phyloP scores from a whole-genome alignment of 1,140 invertebrate species.

The Drosophila persimilis region DNA sequence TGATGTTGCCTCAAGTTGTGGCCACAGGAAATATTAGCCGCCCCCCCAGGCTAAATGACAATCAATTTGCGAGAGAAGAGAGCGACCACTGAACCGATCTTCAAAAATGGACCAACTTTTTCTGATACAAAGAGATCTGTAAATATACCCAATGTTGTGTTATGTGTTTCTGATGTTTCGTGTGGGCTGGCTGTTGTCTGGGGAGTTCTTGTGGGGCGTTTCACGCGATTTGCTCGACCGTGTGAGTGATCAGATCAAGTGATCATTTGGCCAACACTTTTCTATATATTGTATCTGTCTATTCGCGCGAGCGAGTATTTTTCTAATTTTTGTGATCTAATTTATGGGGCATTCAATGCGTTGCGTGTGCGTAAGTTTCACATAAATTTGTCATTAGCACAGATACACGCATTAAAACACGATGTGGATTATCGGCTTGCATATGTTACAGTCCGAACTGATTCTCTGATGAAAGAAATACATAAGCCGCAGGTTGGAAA shows the following conservation, averaged over 20 bases:
- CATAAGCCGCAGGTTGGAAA: too few species aligned
- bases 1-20: slow-evolving; percentile 44
- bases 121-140: slow-evolving; percentile 5
- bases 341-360: slow-evolving; percentile 48
- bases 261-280: neutral
- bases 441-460: neutral
- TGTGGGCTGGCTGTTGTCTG: slow-evolving; percentile 37
- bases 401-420: slow-evolving; percentile 21
- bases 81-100: slow-evolving; percentile 13
- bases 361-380: slow-evolving; percentile 62
- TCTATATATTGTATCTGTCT: neutral
- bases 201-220: slow-evolving; percentile 43
- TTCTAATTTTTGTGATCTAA: slow-evolving; percentile 56
- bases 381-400: slow-evolving; percentile 49
- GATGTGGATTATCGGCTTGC: slow-evolving; percentile 40
- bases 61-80: slow-evolving; percentile 43
- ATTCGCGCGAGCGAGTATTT: slow-evolving; percentile 1
- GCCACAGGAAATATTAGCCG: slow-evolving; percentile 55
- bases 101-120: slow-evolving; percentile 42
- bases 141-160: slow-evolving; percentile 4
- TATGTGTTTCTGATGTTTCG: slow-evolving; percentile 24
- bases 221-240: slow-evolving; percentile 25
- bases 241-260: slow-evolving; percentile 1
- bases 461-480: neutral
- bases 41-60: slow-evolving; percentile 60